These are phyloP conservation scores for Cydia pomonella DNA, from an alignment of 1,140 invertebrate genomes.

Conservation along the genomic window DNA sequence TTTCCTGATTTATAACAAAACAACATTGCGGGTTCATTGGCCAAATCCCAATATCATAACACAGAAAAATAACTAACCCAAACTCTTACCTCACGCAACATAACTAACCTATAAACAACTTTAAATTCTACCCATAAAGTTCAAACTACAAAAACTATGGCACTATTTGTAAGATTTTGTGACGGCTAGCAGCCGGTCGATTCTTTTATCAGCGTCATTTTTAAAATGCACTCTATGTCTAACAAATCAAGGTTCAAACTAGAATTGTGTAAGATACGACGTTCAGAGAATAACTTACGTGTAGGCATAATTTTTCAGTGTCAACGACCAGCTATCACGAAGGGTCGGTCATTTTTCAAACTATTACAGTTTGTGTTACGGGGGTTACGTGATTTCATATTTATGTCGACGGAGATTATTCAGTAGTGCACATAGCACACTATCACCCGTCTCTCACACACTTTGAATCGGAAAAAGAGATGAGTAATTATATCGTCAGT, in stretches of 20 bases:
- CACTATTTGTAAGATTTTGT: background rate
- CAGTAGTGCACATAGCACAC: too few species aligned
- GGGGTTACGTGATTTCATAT: background rate
- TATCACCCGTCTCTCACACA: too few species aligned
- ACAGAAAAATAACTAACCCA: background rate
- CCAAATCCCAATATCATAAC: background rate
- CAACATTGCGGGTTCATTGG: background rate
- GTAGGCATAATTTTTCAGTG: slow-evolving; percentile 29
- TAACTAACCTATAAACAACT: background rate
- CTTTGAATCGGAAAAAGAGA: too few species aligned
- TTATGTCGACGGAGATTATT: background rate
- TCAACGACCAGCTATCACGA: slow-evolving; percentile 29
- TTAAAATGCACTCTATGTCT: background rate
- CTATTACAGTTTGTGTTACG: background rate
- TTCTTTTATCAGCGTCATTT: background rate
- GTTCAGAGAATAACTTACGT: background rate
- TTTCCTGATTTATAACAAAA: slow-evolving; percentile 18
- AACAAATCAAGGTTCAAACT: background rate
- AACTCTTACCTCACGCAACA: background rate
- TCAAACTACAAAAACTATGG: background rate
- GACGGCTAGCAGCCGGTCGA: background rate
- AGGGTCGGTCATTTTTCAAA: slow-evolving; percentile 2
- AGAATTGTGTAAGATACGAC: background rate
- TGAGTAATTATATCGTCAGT: too few species aligned
- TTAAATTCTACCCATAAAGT: slow-evolving; percentile 2